phyloP scores from a whole-genome alignment of 2,888 invertebrate genomes.

The Meiosimyza decipiens region DNA sequence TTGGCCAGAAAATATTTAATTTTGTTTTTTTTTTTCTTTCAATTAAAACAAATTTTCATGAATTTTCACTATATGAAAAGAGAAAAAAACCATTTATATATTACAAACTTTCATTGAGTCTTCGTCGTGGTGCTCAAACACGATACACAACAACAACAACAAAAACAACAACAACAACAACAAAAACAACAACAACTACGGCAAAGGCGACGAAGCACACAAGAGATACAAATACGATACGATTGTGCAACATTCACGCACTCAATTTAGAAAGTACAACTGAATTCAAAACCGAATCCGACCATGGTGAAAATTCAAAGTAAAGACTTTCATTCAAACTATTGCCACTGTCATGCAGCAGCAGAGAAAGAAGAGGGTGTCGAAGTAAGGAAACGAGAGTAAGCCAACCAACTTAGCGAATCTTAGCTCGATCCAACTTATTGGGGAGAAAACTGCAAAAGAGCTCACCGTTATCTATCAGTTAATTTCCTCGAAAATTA shows the following conservation, averaged over 20 bases:
- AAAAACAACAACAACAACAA: too few relatives aligned
- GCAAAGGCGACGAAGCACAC: too few relatives aligned
- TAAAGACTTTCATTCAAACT: slow-evolving; percentile 6
- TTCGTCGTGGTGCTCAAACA: slow-evolving; percentile 12
- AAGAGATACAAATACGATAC: slow-evolving; percentile 15
- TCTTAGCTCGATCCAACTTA: neutral
- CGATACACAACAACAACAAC: slow-evolving; percentile 6
- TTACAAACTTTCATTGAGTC: slow-evolving; percentile 30
- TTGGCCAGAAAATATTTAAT: slow-evolving; percentile 1
- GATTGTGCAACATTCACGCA: slow-evolving; percentile 35
- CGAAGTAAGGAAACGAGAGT: neutral
- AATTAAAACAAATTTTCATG: slow-evolving; percentile 31
- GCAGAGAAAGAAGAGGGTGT: neutral
- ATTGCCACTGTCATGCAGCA: too few relatives aligned
- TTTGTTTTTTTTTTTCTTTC: neutral
- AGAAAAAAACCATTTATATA: slow-evolving; percentile 26
- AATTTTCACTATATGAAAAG: slow-evolving; percentile 29
- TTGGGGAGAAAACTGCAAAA: neutral
- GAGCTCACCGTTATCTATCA: neutral
- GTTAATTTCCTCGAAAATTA: slow-evolving; percentile 18
- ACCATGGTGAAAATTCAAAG: neutral
- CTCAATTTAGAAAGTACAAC: slow-evolving; percentile 28
- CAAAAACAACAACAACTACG: neutral
- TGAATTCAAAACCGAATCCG: slow-evolving; percentile 12
- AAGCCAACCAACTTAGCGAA: neutral